Percentiles rank a stretch among this genome's conserved stretches.
These are phyloP conservation scores for Trypoxylon attenuatum DNA, from an alignment of 2,888 invertebrate genomes.

Conservation along the genomic window DNA sequence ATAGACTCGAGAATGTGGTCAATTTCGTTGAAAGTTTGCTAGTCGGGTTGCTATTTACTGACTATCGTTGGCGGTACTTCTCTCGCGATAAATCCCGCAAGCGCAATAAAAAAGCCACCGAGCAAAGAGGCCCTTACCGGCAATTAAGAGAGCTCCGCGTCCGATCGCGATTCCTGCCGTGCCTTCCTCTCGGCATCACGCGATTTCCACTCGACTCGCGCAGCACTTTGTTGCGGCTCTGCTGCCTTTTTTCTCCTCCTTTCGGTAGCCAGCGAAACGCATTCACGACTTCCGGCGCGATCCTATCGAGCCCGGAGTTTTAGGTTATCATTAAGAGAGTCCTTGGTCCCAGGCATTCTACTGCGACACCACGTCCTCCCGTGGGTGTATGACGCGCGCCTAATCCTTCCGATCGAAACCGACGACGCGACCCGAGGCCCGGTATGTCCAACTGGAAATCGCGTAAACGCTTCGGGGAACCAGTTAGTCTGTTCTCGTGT, in stretches of 20 bases:
- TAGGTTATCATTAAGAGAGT: constrained; percentile 47
- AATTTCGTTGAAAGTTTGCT: no score
- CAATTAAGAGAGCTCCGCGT: constrained; percentile 46
- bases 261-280: constrained; percentile 36
- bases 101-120: no score
- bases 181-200: constrained; percentile 44
- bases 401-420: constrained; percentile 29
- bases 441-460: constrained; percentile 11
- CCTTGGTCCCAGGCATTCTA: constrained; percentile 42
- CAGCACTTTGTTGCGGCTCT: constrained; percentile 35
- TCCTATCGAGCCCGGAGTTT: constrained; percentile 35
- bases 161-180: constrained; percentile 47
- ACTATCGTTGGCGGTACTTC: no score
- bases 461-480: constrained; percentile 20
- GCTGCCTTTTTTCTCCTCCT: constrained; percentile 10
- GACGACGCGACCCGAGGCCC: no score
- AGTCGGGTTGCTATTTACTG: no score
- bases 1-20: no score
- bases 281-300: constrained; percentile 48
- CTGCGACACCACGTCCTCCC: no score
- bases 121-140: constrained; percentile 17
- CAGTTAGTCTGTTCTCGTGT: neutral
- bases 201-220: constrained; percentile 30
- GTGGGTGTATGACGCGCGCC: constrained; percentile 19
- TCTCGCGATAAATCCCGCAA: no score